These are phyloP conservation scores for Papilio aristodemus DNA, from an alignment of 1,140 invertebrate genomes.

Conservation along the genomic window DNA sequence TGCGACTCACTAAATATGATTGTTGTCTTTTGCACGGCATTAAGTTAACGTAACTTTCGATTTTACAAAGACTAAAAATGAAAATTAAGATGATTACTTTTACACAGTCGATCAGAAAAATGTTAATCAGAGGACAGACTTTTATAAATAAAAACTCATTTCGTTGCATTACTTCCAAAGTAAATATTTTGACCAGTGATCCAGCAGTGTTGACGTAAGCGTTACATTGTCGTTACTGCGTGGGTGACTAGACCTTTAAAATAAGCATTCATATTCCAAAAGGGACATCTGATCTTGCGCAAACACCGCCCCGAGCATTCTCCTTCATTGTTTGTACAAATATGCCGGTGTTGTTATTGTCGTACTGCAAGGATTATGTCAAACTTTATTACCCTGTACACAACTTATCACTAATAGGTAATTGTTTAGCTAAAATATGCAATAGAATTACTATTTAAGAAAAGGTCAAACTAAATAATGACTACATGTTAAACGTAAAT, in stretches of 20 bases:
- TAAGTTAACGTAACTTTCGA: too few species aligned
- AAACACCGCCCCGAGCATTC: conserved; percentile 26
- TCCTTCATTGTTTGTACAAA: conserved; percentile 16
- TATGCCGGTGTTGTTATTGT: conserved; percentile 3
- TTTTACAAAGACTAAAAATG: too few species aligned
- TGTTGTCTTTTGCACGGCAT: too few species aligned
- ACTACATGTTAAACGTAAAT: background rate
- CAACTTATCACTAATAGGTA: conserved; percentile 9
- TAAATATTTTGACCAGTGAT: conserved; percentile 22
- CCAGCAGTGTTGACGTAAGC: conserved; percentile 12
- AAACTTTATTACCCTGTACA: background rate
- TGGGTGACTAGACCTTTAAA: conserved; percentile 29
- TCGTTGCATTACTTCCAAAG: background rate
- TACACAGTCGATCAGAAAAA: too few species aligned
- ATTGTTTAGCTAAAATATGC: background rate
- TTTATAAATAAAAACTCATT: background rate
- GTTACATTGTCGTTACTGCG: conserved; percentile 25
- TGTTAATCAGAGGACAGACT: too few species aligned
- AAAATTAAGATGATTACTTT: too few species aligned
- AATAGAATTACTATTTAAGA: background rate
- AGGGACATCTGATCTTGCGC: conserved; percentile 33
- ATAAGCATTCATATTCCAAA: conserved; percentile 25
- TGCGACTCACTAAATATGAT: too few species aligned
- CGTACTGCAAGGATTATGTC: conserved; percentile 5
- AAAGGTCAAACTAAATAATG: background rate